Evolutionary conservation across 2,888 invertebrate species (phyloP), one percentile per base, ranked within the genome.

Genomic region (Didymodactylos carnosus): DNA sequence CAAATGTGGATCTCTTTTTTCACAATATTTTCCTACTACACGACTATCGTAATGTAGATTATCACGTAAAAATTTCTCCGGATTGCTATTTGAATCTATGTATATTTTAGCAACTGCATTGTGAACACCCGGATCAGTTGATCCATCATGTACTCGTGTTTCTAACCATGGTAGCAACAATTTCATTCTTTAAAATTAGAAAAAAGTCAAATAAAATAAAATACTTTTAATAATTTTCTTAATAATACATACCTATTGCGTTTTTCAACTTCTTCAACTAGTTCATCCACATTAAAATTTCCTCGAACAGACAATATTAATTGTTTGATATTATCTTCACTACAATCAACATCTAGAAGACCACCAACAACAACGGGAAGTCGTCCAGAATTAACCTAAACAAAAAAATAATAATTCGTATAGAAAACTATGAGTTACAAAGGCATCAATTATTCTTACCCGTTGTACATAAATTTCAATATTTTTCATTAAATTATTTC

Each of bases 381-480:
- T 78, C 98, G 90, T 0, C 94, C 93, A 3, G 98, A 94, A 84
- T 98, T 99, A n/a, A 62, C 62, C 62, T 62, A 62, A 0, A n/a
- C 8, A 35, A 10, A n/a, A n/a, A n/a, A n/a, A 23, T 23, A 49
- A 10, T 4, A 6, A 51, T 11, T 25, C 13, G 13, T 23, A n/a
- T 13, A 25, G 11, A 49, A 49, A 23, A 10, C 25, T 49, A 6
- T 8, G 3, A n/a, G 23, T 19, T 19, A 49, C n/a, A 25, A 49
- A 49, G 3, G n/a, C 25, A 2, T 8, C 2, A 13, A 1, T 49
- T 11, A 3, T 25, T 49, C 35, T 10, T 79, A 90, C 91, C 87
- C 99, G 99, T 84, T 98, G 98, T 72, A 99, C 98, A 82, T 98
- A 98, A 79, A 98, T 98, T 85, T 98, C 98, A 80, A 99, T 99